phyloP scores from a whole-genome alignment of 2,888 invertebrate genomes.

The Acholoe squamosa region DNA sequence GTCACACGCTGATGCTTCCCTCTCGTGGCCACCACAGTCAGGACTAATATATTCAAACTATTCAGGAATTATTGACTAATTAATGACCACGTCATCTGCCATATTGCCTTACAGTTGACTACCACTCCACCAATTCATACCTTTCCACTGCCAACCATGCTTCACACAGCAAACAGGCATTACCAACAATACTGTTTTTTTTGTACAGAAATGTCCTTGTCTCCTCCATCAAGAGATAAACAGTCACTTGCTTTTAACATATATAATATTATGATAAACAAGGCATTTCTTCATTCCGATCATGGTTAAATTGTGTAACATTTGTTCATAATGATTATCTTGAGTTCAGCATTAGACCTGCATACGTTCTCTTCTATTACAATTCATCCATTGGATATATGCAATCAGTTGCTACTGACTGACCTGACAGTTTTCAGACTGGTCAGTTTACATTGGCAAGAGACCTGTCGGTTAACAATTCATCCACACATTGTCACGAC shows the following conservation, averaged over 20 bases:
- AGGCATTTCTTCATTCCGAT: neutral
- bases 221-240: neutral
- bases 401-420: neutral
- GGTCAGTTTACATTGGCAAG: neutral
- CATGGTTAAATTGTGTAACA: neutral
- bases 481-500: neutral
- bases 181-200: constrained; percentile 42
- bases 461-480: neutral
- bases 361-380: neutral
- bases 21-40: neutral
- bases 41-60: neutral
- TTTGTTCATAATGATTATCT: neutral
- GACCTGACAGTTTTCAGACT: neutral
- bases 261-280: neutral
- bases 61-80: neutral
- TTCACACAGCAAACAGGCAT: neutral
- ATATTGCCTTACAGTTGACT: neutral
- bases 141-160: neutral
- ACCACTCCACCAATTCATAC: neutral
- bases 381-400: neutral
- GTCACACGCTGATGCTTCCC: neutral
- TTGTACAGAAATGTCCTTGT: neutral
- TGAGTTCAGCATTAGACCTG: neutral
- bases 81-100: neutral
- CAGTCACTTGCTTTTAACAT: neutral